phyloP scores from a whole-genome alignment of 2,113 vertebrate genomes.

The Siphamia tubifer region DNA sequence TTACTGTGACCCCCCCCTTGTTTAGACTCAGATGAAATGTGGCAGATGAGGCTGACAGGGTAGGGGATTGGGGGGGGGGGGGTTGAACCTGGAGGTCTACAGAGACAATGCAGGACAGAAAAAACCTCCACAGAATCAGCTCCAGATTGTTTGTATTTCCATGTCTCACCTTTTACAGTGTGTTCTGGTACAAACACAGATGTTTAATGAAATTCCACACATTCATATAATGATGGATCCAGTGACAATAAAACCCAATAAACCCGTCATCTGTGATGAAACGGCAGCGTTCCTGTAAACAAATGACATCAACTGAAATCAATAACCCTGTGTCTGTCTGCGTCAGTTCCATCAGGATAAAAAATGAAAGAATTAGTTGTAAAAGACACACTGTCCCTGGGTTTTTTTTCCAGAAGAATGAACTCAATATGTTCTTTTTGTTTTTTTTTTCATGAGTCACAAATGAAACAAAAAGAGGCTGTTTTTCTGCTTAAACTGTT shows the following conservation, averaged over 20 bases:
- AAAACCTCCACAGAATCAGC: background rate
- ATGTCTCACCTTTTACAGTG: no score
- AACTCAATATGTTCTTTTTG: conserved; percentile 42
- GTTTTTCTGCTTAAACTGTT: background rate
- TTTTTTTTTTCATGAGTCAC: conserved; percentile 37
- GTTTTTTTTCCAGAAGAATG: conserved; percentile 22
- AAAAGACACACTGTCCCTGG: conserved; percentile 31
- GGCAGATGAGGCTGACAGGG: conserved; percentile 19
- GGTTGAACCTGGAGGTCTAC: background rate
- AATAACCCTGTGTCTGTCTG: conserved; percentile 2
- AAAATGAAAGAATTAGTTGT: no score
- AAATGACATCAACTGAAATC: conserved; percentile 36
- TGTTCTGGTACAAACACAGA: background rate
- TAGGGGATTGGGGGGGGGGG: background rate
- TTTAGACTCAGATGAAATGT: conserved; percentile 47
- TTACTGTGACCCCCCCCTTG: conserved; percentile 23
- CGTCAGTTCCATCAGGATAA: no score
- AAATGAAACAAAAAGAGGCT: conserved; percentile 30
- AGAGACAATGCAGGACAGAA: background rate
- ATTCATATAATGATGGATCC: background rate
- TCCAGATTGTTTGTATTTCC: no score
- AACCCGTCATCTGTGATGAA: background rate
- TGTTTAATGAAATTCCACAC: background rate
- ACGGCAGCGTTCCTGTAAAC: conserved; percentile 14
- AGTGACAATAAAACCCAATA: background rate